Conservation (phyloP, 2,797 vertebrate species). For the Margarornis squamiger region DNA sequence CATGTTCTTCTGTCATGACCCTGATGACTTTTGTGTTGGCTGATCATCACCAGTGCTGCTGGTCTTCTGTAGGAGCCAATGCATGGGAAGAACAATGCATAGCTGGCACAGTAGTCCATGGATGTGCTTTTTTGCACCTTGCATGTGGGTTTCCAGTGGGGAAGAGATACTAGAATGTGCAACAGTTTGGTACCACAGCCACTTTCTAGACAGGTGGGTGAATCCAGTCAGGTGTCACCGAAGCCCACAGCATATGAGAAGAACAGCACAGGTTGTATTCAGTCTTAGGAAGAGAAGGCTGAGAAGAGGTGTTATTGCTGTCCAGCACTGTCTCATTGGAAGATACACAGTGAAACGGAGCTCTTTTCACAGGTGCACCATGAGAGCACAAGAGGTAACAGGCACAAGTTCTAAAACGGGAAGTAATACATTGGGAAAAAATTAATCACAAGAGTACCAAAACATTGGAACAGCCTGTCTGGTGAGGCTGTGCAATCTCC, state of each 20-base stretch:
- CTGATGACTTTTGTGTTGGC: not conserved
- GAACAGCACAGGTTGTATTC: not conserved
- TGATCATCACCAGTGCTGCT: not conserved
- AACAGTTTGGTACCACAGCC: not conserved
- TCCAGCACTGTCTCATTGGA: not conserved
- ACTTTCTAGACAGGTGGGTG: not conserved
- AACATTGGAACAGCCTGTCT: not conserved
- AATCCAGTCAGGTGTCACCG: not conserved
- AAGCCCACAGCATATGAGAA: not conserved
- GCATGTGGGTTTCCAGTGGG: fast-evolving
- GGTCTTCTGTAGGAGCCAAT: not conserved
- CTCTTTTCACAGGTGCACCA: not conserved
- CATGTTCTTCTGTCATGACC: not conserved
- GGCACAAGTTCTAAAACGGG: not conserved
- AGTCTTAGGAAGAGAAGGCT: not conserved
- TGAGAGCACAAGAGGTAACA: not conserved
- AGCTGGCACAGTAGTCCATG: not conserved
- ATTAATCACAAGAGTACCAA: fast-evolving
- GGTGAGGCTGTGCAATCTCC: not conserved
- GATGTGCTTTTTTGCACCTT: not conserved
- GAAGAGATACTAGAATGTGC: not conserved
- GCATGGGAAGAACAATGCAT: not conserved
- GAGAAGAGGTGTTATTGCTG: not conserved
- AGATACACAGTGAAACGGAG: not conserved
- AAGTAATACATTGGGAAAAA: not conserved